Evolutionary conservation across 2,113 vertebrate species (phyloP), one percentile per base, ranked within the genome.

Genomic region (Damaliscus lunatus): DNA sequence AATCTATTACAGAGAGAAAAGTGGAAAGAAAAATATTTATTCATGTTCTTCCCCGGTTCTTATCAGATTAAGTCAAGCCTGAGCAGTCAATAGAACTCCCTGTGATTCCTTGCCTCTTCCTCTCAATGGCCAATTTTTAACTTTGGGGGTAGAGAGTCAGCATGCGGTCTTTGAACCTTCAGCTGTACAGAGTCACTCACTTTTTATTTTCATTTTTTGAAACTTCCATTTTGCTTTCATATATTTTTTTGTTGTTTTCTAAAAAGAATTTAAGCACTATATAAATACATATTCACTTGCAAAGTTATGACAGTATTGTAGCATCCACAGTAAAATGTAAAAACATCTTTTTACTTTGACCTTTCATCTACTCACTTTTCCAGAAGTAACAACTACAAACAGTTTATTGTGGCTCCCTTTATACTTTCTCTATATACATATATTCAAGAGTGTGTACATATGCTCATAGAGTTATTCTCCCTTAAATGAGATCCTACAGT

Each of bases 111-210:
- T 31, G 48, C 19, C 46, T 93, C 71, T 80, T 86, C 36, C 89
- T 97, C 81, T n/a, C 50, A 93, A 86, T 94, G 94, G 95, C 71
- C 86, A 97, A 96, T 98, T 89, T 98, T 97, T 97, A 97, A 98
- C 95, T 97, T 97, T 50, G 77, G 40, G n/a, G 55, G 80, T 90
- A 55, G 88, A 96, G 52, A 92, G 80, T 96, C 67, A 92, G 88
- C 46, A 93, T 94, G n/a, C 81, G 84, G 57, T 89, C 95, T 97
- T 98, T 97, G 88, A 97, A 97, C 46, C 43, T 89, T 95, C 55
- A 91, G 74, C 40, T 55, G 80, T 14, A 84, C 11, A 80, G 23
- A 78, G 13, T 88, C 40, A 60, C 64, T 91, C 19, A 43, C 5
- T 92, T 92, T 88, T 91, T 50, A 50, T 89, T 92, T 93, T 91